phyloP scores from a whole-genome alignment of 2,113 vertebrate genomes.

The Dolichallabes microphthalmus region DNA sequence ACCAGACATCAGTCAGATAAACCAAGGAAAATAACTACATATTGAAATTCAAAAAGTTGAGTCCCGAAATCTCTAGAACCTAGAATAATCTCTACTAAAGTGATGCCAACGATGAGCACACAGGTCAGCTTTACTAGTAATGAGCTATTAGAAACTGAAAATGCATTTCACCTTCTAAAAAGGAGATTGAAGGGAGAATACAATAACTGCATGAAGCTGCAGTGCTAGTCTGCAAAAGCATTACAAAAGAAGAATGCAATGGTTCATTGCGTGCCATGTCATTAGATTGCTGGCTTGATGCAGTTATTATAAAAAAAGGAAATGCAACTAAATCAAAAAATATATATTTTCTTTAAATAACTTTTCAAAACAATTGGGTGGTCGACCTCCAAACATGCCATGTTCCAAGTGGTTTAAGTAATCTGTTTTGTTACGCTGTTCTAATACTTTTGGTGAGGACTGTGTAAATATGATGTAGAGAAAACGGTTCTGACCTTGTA shows the following conservation, averaged over 20 bases:
- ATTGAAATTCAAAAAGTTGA: no score
- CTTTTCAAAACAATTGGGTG: not conserved
- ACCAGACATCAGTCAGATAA: not conserved
- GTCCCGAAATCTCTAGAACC: no score
- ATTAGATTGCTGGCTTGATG: not conserved
- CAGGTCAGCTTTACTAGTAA: no score
- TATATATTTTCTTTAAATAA: not conserved
- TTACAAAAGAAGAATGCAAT: not conserved
- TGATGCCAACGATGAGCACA: no score
- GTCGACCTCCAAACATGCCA: not conserved
- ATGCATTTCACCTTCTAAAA: not conserved
- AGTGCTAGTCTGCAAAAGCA: not conserved
- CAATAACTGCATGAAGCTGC: not conserved
- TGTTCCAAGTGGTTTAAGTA: no score
- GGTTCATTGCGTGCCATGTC: not conserved
- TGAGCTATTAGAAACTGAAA: not conserved
- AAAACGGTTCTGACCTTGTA: constrained; percentile 81
- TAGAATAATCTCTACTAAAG: no score
- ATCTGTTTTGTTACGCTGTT: not conserved
- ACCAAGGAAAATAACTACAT: no score
- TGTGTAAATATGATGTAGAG: not conserved
- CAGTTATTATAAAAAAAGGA: not conserved
- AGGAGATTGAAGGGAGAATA: not conserved
- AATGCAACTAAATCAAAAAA: not conserved
- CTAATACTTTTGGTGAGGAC: not conserved